A percentile compares a stretch with the other conserved stretches of the same genome.
Evolutionary conservation across 1,140 invertebrate species (phyloP).

Genomic region (Melitaea cinxia): DNA sequence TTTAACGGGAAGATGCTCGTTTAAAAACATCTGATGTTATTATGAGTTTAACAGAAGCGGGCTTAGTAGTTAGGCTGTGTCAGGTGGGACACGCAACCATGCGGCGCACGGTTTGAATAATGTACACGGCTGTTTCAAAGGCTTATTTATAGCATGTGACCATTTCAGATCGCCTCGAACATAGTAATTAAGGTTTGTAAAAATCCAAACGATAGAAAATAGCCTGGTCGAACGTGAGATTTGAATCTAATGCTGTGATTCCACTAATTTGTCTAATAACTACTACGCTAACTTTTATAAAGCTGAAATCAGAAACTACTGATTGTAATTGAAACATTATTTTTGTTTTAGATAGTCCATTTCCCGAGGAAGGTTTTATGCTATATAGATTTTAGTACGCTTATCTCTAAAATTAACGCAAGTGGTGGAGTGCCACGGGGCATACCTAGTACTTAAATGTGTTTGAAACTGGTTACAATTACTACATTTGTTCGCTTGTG

Average conservation of each 20-base stretch:
- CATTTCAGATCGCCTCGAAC: not conserved
- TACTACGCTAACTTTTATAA: too few relatives aligned
- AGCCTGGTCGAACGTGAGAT: not conserved
- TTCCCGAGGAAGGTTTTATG: too few relatives aligned
- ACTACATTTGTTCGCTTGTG: too few relatives aligned
- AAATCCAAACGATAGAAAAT: not conserved
- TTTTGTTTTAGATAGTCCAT: too few relatives aligned
- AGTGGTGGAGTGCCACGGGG: too few relatives aligned
- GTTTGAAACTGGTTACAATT: too few relatives aligned
- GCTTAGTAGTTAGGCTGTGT: not conserved
- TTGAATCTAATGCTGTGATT: not conserved
- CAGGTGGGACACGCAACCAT: constrained; percentile 28
- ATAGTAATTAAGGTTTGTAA: not conserved
- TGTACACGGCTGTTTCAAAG: constrained; percentile 23
- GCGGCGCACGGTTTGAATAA: constrained; percentile 24
- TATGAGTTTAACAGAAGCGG: not conserved
- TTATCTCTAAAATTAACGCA: too few relatives aligned
- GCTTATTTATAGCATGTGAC: constrained; percentile 11
- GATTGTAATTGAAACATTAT: too few relatives aligned
- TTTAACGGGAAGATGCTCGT: not conserved
- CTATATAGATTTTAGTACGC: too few relatives aligned
- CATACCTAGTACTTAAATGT: too few relatives aligned
- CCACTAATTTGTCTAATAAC: too few relatives aligned
- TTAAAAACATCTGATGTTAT: constrained; percentile 5
- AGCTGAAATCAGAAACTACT: too few relatives aligned